Conservation (phyloP, 2,797 vertebrate genomes). For the Takifugu ocellatus region DNA sequence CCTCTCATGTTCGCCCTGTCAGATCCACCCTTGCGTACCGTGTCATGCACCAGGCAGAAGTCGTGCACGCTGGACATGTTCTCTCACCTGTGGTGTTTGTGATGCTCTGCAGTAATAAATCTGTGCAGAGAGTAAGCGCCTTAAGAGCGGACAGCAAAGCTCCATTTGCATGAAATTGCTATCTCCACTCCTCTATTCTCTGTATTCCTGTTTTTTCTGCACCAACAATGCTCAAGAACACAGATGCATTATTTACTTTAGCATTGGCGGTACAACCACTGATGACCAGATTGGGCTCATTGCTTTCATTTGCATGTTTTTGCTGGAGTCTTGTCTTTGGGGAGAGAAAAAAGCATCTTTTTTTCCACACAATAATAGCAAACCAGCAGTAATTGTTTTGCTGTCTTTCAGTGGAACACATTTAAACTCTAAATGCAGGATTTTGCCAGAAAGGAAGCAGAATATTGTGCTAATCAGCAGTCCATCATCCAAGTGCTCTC, state of each 20-base stretch:
- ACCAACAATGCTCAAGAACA: background rate
- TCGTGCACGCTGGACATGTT: slow-evolving; percentile 26
- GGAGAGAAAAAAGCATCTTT: no score
- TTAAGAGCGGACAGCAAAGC: slow-evolving; percentile 1
- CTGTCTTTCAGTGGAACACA: no score
- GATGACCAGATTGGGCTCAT: background rate
- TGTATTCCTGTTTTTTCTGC: background rate
- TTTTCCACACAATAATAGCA: no score
- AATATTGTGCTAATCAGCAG: no score
- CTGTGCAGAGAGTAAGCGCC: slow-evolving; percentile 8
- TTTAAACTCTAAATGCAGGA: no score
- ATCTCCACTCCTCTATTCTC: no score
- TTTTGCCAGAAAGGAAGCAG: no score
- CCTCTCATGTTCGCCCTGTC: slow-evolving; percentile 29
- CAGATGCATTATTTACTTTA: background rate
- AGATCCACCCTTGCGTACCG: slow-evolving; percentile 26
- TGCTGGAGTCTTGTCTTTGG: no score
- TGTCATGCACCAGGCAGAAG: slow-evolving; percentile 10
- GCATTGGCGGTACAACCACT: background rate
- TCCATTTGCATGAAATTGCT: no score
- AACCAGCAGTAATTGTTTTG: no score
- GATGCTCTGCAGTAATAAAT: slow-evolving; percentile 22
- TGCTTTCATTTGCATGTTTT: slow-evolving; percentile 1
- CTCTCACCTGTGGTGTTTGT: slow-evolving; percentile 10
- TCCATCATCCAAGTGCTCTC: no score